Base-by-base conservation (phyloP, 2,797 vertebrate genomes). In the Arctocebus calabarensis region DNA sequence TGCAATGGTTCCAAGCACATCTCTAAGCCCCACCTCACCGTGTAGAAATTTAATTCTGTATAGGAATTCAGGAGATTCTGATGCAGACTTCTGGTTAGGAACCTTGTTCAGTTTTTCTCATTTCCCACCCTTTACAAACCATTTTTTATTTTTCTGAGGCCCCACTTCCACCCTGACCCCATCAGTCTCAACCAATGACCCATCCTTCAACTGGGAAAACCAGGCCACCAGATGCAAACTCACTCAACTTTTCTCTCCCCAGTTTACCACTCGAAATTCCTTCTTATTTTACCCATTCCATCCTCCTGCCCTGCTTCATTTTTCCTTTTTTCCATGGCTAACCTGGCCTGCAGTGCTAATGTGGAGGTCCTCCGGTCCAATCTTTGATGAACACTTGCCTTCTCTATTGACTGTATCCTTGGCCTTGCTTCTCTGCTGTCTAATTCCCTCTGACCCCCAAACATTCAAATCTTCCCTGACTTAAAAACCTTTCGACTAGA, bases 381-480 rank as follows among this genome's bases (percentile, higher is more conserved):
- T 52, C 29, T 45, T 22, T 92, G 57, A 19, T 68, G 57, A 66
- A 62, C 13, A 48, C 23, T 62, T 34, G 61, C 22, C 79, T 87
- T 68, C 48, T 75, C 16, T 61, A 94, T 48, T 75, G 61, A 85
- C 16, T 25, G 0, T 43, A n/a, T 83, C 85, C 90, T 89, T 92
- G 66, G 4, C 14, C 57, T 83, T 22, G 19, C 87, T 91, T 92
- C n/a, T 10, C 23, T 94, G 23, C 5, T n/a, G 3, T 17, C 74
- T 62, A 70, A 91, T 45, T 77, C 29, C 62, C 43, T 77, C 84
- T 81, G 37, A 55, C n/a, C 45, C 43, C 34, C 13, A 84, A 91
- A 74, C 84, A 92, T 37, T 90, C 84, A 88, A 43, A 66, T 92
- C 59, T 92, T 34, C 20, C 68, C 78, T 71, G 52, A 90, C 45